Evolutionary conservation across 2,888 invertebrate species (phyloP).

Genomic region (Drosophila sordidula): DNA sequence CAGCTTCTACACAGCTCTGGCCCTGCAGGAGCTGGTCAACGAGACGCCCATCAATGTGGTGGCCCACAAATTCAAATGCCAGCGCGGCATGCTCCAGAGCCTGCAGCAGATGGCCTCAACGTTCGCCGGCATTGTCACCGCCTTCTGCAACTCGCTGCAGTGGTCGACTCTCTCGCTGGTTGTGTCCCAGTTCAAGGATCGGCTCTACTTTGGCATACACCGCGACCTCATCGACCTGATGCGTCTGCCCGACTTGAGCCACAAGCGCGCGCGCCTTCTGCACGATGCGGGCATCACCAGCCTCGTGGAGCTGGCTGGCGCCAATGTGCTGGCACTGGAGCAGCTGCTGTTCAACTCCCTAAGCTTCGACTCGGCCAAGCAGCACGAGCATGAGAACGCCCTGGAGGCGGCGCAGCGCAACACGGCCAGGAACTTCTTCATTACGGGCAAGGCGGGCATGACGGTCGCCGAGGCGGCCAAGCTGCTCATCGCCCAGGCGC

Average conservation of each 20-base stretch:
- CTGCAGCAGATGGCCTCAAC: slow-evolving; percentile 97
- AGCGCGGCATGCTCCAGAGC: slow-evolving; percentile 95
- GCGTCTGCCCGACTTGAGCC: slow-evolving; percentile 92
- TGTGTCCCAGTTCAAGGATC: slow-evolving; percentile 96
- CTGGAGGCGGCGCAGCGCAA: slow-evolving; percentile 88
- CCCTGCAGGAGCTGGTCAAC: slow-evolving; percentile 96
- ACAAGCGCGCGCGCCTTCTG: slow-evolving; percentile 92
- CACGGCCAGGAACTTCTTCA: slow-evolving; percentile 90
- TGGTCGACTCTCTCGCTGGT: slow-evolving; percentile 96
- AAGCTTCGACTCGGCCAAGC: slow-evolving; percentile 94
- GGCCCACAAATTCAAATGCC: slow-evolving; percentile 93
- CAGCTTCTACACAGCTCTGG: slow-evolving; percentile 95
- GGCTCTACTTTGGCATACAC: slow-evolving; percentile 97
- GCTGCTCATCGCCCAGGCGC: slow-evolving; percentile 91
- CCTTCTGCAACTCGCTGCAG: slow-evolving; percentile 96
- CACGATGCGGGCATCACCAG: slow-evolving; percentile 92
- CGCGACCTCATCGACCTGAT: slow-evolving; percentile 96
- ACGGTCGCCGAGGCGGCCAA: slow-evolving; percentile 93
- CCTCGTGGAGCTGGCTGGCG: slow-evolving; percentile 91
- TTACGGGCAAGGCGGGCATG: slow-evolving; percentile 92
- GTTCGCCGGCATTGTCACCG: slow-evolving; percentile 98
- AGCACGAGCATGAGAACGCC: slow-evolving; percentile 89
- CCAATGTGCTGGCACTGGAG: slow-evolving; percentile 89
- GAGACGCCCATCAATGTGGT: slow-evolving; percentile 93
- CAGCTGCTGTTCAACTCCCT: slow-evolving; percentile 91